Evolutionary conservation across 2,888 invertebrate species (phyloP).

Genomic region (Nymphalis polychloros): DNA sequence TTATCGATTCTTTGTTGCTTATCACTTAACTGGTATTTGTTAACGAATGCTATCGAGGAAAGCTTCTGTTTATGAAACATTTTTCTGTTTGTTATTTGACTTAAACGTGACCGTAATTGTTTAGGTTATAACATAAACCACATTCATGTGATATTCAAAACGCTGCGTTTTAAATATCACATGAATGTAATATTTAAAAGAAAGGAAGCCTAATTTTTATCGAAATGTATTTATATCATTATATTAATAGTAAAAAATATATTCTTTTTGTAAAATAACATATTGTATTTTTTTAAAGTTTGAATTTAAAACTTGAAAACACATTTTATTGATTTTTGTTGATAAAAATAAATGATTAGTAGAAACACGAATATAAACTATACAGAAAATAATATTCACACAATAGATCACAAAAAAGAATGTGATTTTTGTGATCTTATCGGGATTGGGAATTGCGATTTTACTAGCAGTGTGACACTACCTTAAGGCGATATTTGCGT

Average conservation of each 20-base stretch:
- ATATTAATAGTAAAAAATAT: background rate
- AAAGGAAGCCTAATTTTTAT: background rate
- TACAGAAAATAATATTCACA: too few species aligned
- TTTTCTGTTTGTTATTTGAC: background rate
- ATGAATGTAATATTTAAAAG: too few species aligned
- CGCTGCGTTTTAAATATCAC: background rate
- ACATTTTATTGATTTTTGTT: too few species aligned
- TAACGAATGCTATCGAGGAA: conserved; percentile 3
- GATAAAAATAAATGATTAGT: too few species aligned
- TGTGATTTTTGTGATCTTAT: too few species aligned
- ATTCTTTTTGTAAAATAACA: too few species aligned
- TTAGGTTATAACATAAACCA: background rate
- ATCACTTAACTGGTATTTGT: conserved; percentile 5
- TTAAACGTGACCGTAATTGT: conserved; percentile 13
- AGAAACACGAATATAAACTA: too few species aligned
- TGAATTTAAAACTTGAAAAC: too few species aligned
- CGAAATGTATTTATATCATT: background rate
- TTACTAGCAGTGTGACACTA: background rate
- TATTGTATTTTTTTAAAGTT: too few species aligned
- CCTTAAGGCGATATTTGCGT: background rate
- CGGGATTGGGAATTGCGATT: background rate
- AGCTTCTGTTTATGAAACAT: conserved; percentile 8
- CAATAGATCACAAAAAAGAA: too few species aligned
- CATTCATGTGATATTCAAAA: background rate
- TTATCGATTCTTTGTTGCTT: conserved; percentile 10